A percentile compares a stretch with the other conserved stretches of the same genome.
Conservation (phyloP, 2,797 vertebrate species). For the Alectoris magna region DNA sequence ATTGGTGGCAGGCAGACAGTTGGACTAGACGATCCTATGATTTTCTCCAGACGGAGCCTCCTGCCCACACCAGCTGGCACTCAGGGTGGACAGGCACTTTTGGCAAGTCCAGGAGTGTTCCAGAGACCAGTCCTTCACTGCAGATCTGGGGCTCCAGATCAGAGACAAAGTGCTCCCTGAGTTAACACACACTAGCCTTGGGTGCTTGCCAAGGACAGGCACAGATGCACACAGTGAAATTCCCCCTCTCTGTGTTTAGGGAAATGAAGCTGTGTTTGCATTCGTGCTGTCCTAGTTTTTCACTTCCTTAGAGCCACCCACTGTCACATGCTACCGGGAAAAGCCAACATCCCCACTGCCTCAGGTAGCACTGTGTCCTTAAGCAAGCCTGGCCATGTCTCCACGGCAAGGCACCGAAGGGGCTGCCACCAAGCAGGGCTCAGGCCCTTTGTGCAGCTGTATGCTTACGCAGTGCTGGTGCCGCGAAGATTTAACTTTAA, state of each 20-base stretch:
- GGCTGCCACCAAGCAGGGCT: neutral
- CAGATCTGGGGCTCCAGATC: neutral
- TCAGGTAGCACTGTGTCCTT: neutral
- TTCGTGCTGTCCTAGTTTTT: rapidly evolving
- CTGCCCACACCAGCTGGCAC: neutral
- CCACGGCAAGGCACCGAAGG: no score
- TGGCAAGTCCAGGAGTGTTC: no score
- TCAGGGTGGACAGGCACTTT: neutral
- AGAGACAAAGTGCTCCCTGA: neutral
- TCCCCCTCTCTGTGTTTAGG: neutral
- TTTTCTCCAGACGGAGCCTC: neutral
- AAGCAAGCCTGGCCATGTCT: neutral
- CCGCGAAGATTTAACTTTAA: neutral
- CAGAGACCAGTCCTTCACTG: neutral
- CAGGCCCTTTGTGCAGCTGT: no score
- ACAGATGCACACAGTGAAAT: neutral
- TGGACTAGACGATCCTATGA: no score
- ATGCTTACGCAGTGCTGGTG: no score
- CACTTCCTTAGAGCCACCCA: rapidly evolving
- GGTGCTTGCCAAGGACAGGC: neutral
- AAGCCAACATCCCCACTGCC: neutral
- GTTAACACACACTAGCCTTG: neutral
- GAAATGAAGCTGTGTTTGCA: neutral
- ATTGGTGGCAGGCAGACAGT: no score
- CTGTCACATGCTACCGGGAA: rapidly evolving